These are phyloP conservation scores for Sebastes fasciatus DNA, from an alignment of 2,113 vertebrate genomes.

Conservation along the genomic window DNA sequence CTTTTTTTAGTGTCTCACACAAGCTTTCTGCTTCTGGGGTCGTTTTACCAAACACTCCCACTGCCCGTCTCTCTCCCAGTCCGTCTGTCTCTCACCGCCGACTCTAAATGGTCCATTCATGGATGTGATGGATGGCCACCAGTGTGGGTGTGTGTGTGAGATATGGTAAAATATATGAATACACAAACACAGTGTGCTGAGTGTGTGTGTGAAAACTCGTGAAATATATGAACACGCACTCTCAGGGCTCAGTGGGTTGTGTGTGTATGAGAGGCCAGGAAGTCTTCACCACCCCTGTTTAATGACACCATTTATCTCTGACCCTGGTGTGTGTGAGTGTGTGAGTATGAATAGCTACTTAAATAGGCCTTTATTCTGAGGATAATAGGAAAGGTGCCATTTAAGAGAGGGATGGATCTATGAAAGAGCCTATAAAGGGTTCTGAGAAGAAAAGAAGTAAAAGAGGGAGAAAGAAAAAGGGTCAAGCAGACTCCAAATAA, in stretches of 20 bases:
- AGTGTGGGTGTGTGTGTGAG: constrained; percentile 29
- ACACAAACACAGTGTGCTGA: constrained; percentile 29
- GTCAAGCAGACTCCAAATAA: constrained; percentile 6
- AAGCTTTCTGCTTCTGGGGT: constrained; percentile 31
- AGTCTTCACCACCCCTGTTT: constrained; percentile 50
- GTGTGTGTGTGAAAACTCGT: constrained; percentile 20
- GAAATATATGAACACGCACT: constrained; percentile 36
- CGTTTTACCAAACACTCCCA: constrained; percentile 33
- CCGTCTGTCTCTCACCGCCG: constrained; percentile 38
- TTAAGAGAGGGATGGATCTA: constrained; percentile 23
- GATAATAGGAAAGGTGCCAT: constrained; percentile 49
- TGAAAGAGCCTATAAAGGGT: constrained; percentile 14
- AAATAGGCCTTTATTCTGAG: constrained; percentile 49
- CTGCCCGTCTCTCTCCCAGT: constrained; percentile 5
- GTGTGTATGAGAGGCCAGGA: constrained; percentile 43
- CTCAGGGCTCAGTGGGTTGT: constrained; percentile 29
- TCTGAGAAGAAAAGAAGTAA: constrained; percentile 1
- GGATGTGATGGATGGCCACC: constrained; percentile 53
- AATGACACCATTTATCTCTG: constrained; percentile 69
- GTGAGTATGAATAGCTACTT: constrained; percentile 10
- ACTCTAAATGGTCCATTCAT: constrained; percentile 65
- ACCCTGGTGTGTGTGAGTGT: constrained; percentile 25
- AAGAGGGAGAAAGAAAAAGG: not conserved
- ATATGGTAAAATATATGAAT: constrained; percentile 47
- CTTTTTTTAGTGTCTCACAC: constrained; percentile 10